Percentiles rank a stretch among this genome's conserved stretches.
Conservation (phyloP, 1,140 invertebrate species). For the Physella acuta region DNA sequence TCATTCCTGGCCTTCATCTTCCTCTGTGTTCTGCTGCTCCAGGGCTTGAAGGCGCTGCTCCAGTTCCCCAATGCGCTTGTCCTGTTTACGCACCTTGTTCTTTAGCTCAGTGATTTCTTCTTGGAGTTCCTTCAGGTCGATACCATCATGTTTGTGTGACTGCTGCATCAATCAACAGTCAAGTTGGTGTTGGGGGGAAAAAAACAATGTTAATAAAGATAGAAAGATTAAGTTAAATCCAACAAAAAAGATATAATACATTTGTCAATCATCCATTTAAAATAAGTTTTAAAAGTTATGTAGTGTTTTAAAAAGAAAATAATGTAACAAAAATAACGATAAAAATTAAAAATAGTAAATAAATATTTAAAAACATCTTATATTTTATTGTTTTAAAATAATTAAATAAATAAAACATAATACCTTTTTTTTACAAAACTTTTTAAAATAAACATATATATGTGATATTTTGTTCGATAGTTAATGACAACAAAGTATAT, state of each 20-base stretch:
- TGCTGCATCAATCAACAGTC: neutral
- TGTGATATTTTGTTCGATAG: no score
- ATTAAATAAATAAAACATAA: no score
- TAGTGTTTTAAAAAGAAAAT: no score
- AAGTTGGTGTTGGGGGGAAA: neutral
- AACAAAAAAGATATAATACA: neutral
- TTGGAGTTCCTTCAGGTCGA: conserved; percentile 27
- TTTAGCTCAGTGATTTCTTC: conserved; percentile 31
- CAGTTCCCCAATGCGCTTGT: conserved; percentile 30
- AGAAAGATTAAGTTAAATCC: neutral
- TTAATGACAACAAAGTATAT: no score
- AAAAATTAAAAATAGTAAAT: no score
- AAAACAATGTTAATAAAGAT: conserved; percentile 17
- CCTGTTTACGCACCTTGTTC: conserved; percentile 28
- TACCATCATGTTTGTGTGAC: conserved; percentile 12
- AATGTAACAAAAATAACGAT: no score
- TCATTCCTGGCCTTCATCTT: conserved; percentile 10
- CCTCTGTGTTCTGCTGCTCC: conserved; percentile 11
- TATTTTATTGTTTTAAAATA: no score
- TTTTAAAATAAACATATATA: no score
- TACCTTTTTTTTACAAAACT: no score
- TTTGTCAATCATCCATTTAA: no score
- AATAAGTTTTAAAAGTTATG: no score
- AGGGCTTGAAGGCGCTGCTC: conserved; percentile 27
- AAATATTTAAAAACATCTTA: no score